A percentile compares a stretch with the other conserved stretches of the same genome.
phyloP scores from a whole-genome alignment of 2,797 vertebrate genomes.

The Sparidentex hasta region DNA sequence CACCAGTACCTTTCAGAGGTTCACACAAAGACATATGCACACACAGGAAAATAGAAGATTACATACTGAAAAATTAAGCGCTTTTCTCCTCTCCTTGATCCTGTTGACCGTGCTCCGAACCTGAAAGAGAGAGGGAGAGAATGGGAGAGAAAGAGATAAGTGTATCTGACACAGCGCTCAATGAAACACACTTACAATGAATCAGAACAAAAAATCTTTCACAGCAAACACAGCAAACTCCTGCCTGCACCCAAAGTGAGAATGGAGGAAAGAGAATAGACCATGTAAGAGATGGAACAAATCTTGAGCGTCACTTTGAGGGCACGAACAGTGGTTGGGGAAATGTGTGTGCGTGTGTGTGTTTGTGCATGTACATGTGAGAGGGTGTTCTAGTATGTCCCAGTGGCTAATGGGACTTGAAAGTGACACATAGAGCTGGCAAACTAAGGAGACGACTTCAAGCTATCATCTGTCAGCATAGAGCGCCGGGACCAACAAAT shows the following conservation, averaged over 20 bases:
- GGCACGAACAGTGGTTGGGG: slow-evolving; percentile 14
- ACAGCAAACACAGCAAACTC: slow-evolving; percentile 11
- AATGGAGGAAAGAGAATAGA: slow-evolving; percentile 44
- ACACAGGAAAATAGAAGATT: slow-evolving; percentile 42
- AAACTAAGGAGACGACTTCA: slow-evolving; percentile 86
- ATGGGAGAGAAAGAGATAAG: slow-evolving; percentile 38
- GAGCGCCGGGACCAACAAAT: slow-evolving; percentile 81
- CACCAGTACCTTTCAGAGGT: slow-evolving; percentile 29
- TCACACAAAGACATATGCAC: neutral
- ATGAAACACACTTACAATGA: slow-evolving; percentile 38
- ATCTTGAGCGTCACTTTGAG: slow-evolving; percentile 28
- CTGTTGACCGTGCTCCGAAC: slow-evolving; percentile 88
- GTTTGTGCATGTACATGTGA: slow-evolving; percentile 6
- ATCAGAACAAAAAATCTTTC: slow-evolving; percentile 49
- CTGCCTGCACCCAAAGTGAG: slow-evolving; percentile 15
- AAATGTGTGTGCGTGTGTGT: slow-evolving; percentile 2
- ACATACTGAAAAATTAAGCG: slow-evolving; percentile 87
- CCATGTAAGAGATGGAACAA: slow-evolving; percentile 11
- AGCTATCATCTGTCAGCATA: slow-evolving; percentile 86
- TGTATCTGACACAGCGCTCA: slow-evolving; percentile 29
- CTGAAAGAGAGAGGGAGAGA: slow-evolving; percentile 69
- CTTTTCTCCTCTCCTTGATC: slow-evolving; percentile 88
- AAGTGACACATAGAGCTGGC: slow-evolving; percentile 84
- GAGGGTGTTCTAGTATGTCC: slow-evolving; percentile 69
- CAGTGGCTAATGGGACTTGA: slow-evolving; percentile 85